Base-by-base conservation (phyloP, 2,113 vertebrate species). In the Anhinga anhinga region DNA sequence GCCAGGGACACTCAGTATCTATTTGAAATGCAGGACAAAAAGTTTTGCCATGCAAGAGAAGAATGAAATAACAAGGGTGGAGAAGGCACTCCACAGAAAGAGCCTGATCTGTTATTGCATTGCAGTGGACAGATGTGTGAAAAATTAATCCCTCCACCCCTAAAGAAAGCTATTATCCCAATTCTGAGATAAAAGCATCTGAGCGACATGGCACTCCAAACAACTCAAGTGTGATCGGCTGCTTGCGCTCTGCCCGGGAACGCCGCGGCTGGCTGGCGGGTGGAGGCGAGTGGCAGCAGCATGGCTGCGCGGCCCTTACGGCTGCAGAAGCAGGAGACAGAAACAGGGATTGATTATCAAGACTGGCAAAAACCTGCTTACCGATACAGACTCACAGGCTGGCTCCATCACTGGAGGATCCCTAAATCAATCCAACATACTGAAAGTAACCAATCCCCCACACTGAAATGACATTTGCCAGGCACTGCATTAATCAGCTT, bases 141-240 rank as follows among this genome's bases (percentile, higher is more conserved):
- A 94, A 88, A 94, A 97, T 90, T 92, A 86, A 93, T 82, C 94
- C 95, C 74, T 83, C 92, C 10, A 2, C 79, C 90, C 93, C 82
- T 65, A 92, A 95, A 83, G 94, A 94, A 97, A 98, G 91, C 90
- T 62, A 86, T 97, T 95, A 95, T 93, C 79, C 90, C 82, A 72
- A 6, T 34, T 79, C 59, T 88, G 93, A 95, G 95, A 97, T 95
- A 95, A 98, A 98, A 95, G 97, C 73, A 86, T 82, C 94, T 49
- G 81, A 11, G 19, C 0, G 82, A 81, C 69, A 79, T 5, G 44
- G 79, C 69, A 44, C 87, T 88, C 72, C 93, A 21, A 86, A 87
- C 56, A 49, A 70, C 78, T 86, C 87, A 49, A 88, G 78, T 32
- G 91, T 61, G 86, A 97, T 72, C 7, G 65, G 79, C 72, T 16